These are phyloP conservation scores for Bemisia tabaci DNA, from an alignment of 1,140 invertebrate genomes.

Conservation along the genomic window DNA sequence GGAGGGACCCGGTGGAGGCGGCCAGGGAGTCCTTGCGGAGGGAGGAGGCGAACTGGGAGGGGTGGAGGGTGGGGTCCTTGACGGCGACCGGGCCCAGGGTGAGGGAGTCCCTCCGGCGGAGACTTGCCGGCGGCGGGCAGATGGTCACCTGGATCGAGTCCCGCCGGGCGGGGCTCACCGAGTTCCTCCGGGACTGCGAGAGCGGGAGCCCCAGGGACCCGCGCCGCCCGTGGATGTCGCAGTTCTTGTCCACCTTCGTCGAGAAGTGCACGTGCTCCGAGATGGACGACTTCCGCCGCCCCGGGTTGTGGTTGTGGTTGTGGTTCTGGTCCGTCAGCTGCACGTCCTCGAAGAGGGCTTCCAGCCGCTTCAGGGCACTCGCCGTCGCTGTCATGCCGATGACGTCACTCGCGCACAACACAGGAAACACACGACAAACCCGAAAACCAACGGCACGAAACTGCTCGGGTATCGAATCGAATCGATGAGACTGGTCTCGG, in stretches of 20 bases:
- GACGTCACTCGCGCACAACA: no score
- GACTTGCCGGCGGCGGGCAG: slow-evolving; percentile 15
- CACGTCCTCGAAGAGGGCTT: slow-evolving; percentile 51
- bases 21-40: slow-evolving; percentile 41
- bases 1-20: slow-evolving; percentile 34
- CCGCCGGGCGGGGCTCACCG: slow-evolving; percentile 32
- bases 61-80: slow-evolving; percentile 32
- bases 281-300: slow-evolving; percentile 13
- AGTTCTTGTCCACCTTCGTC: slow-evolving; percentile 35
- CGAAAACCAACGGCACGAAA: not conserved
- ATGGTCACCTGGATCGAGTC: slow-evolving; percentile 30
- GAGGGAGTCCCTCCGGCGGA: slow-evolving; percentile 38
- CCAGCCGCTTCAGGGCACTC: slow-evolving; percentile 49
- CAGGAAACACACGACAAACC: not conserved
- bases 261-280: slow-evolving; percentile 18
- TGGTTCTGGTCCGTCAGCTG: slow-evolving; percentile 37
- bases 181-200: slow-evolving; percentile 28
- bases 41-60: slow-evolving; percentile 48
- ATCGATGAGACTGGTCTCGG: no score
- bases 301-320: not conserved
- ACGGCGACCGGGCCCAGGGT: slow-evolving; percentile 18
- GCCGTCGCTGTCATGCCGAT: slow-evolving; percentile 27
- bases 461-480: no score
- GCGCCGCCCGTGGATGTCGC: slow-evolving; percentile 51
- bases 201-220: slow-evolving; percentile 33